These are phyloP conservation scores for Meloidogyne hapla DNA, from an alignment of 1,140 invertebrate genomes.

Conservation along the genomic window DNA sequence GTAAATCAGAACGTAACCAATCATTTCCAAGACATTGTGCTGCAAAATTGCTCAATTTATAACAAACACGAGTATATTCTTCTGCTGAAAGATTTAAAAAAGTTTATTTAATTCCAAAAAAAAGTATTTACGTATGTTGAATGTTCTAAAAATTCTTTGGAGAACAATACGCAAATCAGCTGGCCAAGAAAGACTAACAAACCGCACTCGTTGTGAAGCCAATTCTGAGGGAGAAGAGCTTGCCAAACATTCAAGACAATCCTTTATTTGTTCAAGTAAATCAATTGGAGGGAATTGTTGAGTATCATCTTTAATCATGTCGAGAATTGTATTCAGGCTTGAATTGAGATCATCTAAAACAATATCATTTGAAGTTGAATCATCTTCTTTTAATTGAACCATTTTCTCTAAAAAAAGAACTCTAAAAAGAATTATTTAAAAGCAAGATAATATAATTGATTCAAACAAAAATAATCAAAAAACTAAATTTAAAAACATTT, in stretches of 20 bases:
- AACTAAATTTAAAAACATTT: too few species aligned
- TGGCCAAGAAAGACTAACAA: conserved; percentile 20
- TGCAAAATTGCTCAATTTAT: conserved; percentile 14
- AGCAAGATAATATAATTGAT: too few species aligned
- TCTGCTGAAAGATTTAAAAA: conserved; percentile 19
- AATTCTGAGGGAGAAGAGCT: conserved; percentile 6
- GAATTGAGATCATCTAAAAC: conserved; percentile 26
- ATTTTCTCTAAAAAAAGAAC: background rate
- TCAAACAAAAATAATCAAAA: too few species aligned
- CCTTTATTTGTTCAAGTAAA: conserved; percentile 13
- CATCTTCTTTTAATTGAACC: background rate
- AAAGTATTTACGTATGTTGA: conserved; percentile 11
- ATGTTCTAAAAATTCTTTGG: conserved; percentile 15
- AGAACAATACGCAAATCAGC: conserved; percentile 25
- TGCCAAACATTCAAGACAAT: conserved; percentile 21
- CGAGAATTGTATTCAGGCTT: background rate
- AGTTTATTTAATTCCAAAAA: background rate
- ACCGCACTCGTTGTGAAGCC: conserved; percentile 1
- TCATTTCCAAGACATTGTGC: conserved; percentile 16
- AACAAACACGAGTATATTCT: conserved; percentile 7
- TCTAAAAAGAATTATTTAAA: background rate
- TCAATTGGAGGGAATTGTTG: conserved; percentile 18
- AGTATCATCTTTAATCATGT: background rate
- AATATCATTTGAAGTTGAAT: background rate
- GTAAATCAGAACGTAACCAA: conserved; percentile 11